phyloP scores from a whole-genome alignment of 2,113 vertebrate genomes.

The Rhynchomys soricoides region DNA sequence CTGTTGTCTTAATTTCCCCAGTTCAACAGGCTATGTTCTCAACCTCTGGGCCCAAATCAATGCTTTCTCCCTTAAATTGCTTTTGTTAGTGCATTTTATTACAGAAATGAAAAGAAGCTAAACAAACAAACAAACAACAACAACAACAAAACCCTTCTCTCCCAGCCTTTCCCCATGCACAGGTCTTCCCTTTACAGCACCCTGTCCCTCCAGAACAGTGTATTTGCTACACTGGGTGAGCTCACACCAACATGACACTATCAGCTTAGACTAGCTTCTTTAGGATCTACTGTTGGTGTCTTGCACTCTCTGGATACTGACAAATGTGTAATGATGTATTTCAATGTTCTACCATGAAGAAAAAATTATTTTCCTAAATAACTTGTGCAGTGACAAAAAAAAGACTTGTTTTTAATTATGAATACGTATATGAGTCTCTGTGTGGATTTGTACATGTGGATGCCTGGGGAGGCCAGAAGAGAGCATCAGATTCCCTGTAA shows the following conservation, averaged over 20 bases:
- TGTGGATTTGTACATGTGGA: not conserved
- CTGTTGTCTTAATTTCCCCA: not conserved
- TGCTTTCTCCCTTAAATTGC: not conserved
- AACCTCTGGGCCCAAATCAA: not conserved
- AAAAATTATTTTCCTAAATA: not conserved
- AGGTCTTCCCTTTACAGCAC: too few species aligned
- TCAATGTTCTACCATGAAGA: too few species aligned
- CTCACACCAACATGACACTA: too few species aligned
- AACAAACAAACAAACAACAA: not conserved
- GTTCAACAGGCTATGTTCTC: not conserved
- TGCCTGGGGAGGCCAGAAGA: not conserved
- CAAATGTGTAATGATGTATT: not conserved
- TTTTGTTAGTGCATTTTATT: not conserved
- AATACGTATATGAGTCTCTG: not conserved
- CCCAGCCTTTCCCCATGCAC: not conserved
- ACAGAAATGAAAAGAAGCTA: not conserved
- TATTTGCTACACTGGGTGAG: not conserved
- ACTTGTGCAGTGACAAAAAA: not conserved
- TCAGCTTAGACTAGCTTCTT: not conserved
- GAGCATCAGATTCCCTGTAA: not conserved
- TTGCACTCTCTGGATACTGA: not conserved
- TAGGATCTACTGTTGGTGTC: not conserved
- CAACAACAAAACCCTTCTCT: not conserved
- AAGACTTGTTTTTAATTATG: not conserved
- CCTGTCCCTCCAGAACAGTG: not conserved